Evolutionary conservation across 2,113 vertebrate genomes (phyloP), one percentile per base, ranked within the genome.

Genomic region (Melanerpes formicivorus): DNA sequence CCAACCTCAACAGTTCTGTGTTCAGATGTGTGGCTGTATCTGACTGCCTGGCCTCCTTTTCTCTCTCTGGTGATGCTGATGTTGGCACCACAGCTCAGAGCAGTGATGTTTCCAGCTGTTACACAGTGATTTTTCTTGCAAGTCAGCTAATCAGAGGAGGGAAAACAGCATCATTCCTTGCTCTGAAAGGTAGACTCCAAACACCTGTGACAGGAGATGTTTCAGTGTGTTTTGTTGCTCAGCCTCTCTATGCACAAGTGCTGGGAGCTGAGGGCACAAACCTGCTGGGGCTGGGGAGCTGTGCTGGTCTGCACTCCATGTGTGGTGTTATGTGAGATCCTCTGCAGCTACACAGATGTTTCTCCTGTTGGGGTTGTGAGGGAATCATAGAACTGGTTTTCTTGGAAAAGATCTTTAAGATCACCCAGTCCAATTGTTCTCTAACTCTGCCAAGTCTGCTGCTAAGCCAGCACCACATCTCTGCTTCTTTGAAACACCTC

Each of bases 341-440:
- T 59, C 34, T 54, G 72, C 32, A 69, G 6, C 64, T 55, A 55
- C 77, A n/a, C 62, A 67, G 58, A 27, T 81, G 63, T 65, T 77
- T 64, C 26, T 93, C 9, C 77, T 93, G 54, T 58, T 92, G 84
- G 70, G 25, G 32, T 93, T 90, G 54, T 92, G 90, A 75, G 70
- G 34, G 32, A 75, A 92, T 48, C 48, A 18, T 19, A 48, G 48
- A 48, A 48, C 5, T 18, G 18, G 19, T 48, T 48, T 48, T 19
- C 48, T 48, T 48, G 48, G 48, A 19, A 48, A 48, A 48, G 48
- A 48, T 19, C 18, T 48, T 48, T 48, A 18, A 48, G 48, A 19
- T 48, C 48, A 19, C 10, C 48, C 18, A 48, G 48, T 48, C 48
- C 18, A 19, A 48, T 19, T 18, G 9, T 48, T 48, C 48, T 48